Evolutionary conservation across 2,888 invertebrate species (phyloP), one percentile per base, ranked within the genome.

Genomic region (Sarcophaga rosellei): DNA sequence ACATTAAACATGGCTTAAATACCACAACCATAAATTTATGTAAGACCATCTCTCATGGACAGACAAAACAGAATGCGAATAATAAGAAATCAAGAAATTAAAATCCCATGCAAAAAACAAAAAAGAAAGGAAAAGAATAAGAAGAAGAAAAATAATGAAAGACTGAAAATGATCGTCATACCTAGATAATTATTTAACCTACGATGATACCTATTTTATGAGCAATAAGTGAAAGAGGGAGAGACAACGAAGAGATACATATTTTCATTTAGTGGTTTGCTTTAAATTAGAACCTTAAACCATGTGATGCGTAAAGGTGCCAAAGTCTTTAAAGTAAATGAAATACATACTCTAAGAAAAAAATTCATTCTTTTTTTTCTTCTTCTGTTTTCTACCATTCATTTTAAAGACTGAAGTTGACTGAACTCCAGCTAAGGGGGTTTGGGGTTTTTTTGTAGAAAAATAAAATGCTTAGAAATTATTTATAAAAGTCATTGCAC

Each of bases 281-380:
- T 86, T 84, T 81, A 86, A 86, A 88, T 79, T 88, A 84, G 81
- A 88, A 84, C 86, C 84, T 79, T 87, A 80, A 78, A 72, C 75
- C 76, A 88, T 88, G 89, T 90, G 91, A 91, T 91, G 91, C 91
- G 91, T 91, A 91, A 91, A 91, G 91, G 91, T 91, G 91, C 89
- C 89, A 91, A 90, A 89, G 74, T 70, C 70, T 84, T 69, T 79
- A 79, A 69, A 84, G 74, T 74, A 65, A 70, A 75, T 70, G 66
- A 75, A 75, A 74, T 61, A 57, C 63, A 65, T 62, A 69, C 69
- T 75, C 4, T 3, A 57, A n/a, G 79, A 10, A 66, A 45, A 66
- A 66, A 66, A 6, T 44, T 44, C 8, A n/a, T 45, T 66, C n/a
- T 66, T 11, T 35, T 12, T 66, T 45, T 35, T 12, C 45, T 45